A percentile compares a stretch with the other conserved stretches of the same genome.
Evolutionary conservation across 2,888 invertebrate species (phyloP).

Genomic region (Rotaria socialis): DNA sequence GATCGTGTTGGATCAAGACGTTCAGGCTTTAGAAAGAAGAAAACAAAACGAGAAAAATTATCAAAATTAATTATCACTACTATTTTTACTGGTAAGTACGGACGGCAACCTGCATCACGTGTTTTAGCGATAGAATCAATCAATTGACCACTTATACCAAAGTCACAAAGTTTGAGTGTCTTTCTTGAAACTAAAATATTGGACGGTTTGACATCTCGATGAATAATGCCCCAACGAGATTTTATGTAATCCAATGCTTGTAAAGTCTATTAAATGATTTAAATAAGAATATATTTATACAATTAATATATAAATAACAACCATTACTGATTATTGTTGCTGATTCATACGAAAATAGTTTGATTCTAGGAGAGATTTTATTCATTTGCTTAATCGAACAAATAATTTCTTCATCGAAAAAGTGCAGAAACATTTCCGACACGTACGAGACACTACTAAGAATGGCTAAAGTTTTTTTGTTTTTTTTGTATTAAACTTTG

Average conservation of each 20-base stretch:
- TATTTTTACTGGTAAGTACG: constrained; percentile 80
- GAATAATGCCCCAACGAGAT: constrained; percentile 38
- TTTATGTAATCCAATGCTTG: constrained; percentile 45
- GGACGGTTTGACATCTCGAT: constrained; percentile 84
- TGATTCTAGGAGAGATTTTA: too few species aligned
- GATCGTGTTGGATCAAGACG: constrained; percentile 58
- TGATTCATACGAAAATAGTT: too few species aligned
- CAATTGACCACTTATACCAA: constrained; percentile 93
- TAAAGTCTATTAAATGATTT: constrained; percentile 9
- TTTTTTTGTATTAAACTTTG: too few species aligned
- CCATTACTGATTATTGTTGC: too few species aligned
- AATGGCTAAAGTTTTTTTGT: too few species aligned
- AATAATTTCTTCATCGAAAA: too few species aligned
- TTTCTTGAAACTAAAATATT: constrained; percentile 87
- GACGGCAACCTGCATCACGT: constrained; percentile 94
- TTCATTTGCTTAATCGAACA: too few species aligned
- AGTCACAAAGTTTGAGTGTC: constrained; percentile 97
- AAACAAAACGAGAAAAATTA: background rate
- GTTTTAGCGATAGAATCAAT: constrained; percentile 96
- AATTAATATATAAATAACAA: too few species aligned
- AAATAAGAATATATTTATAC: background rate
- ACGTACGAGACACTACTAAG: too few species aligned
- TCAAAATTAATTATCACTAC: too few species aligned
- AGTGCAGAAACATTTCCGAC: too few species aligned
- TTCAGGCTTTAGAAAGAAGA: constrained; percentile 58